phyloP scores from a whole-genome alignment of 2,113 vertebrate genomes.

The Microcebus lehilahytsara region DNA sequence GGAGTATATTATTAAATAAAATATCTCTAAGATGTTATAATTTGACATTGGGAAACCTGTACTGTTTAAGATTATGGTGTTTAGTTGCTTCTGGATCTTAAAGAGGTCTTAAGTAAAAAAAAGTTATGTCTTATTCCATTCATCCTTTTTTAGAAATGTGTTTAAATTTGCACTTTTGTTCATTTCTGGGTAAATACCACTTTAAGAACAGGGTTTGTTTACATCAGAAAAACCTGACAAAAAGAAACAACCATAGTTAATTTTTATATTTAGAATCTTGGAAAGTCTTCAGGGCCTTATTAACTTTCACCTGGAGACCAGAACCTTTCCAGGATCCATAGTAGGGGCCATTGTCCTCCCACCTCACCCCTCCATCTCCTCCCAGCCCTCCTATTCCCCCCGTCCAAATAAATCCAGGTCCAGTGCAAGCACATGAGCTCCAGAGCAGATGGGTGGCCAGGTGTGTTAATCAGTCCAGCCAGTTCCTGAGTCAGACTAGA shows the following conservation, averaged over 20 bases:
- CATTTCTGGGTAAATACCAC: slow-evolving; percentile 22
- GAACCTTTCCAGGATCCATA: background rate
- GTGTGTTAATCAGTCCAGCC: slow-evolving; percentile 4
- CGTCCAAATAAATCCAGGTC: background rate
- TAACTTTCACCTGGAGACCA: background rate
- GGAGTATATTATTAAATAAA: background rate
- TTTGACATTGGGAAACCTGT: background rate
- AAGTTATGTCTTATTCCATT: background rate
- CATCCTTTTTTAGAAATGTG: slow-evolving; percentile 23
- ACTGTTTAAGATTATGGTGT: background rate
- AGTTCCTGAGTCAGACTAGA: background rate
- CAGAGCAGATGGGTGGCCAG: slow-evolving; percentile 50
- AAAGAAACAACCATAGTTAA: background rate
- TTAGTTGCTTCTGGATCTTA: slow-evolving; percentile 10
- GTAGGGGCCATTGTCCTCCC: background rate
- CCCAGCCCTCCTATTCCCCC: background rate
- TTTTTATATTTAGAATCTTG: background rate
- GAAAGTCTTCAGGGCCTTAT: background rate
- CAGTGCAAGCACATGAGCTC: background rate
- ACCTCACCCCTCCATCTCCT: background rate
- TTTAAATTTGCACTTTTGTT: slow-evolving; percentile 20
- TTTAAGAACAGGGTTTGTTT: background rate
- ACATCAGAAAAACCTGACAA: background rate
- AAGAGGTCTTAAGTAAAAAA: background rate
- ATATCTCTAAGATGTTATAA: background rate